Evolutionary conservation across 2,113 vertebrate species (phyloP), one percentile per base, ranked within the genome.

Genomic region (Lota lota): DNA sequence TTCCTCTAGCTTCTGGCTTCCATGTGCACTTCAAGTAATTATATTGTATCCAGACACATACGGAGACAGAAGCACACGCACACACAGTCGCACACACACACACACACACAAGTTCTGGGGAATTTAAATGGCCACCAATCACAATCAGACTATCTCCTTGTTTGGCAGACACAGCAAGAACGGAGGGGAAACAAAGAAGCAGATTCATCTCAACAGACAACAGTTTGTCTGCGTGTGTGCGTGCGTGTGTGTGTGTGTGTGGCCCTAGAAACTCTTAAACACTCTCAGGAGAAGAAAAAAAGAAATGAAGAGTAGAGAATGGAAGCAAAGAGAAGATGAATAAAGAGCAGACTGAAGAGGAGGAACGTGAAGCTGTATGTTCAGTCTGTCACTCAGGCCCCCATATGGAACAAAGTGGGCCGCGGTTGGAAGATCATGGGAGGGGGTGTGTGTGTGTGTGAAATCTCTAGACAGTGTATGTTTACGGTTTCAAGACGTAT

Each of bases 141-240:
- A 60, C 74, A 83, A 88, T 81, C 79, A 62, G 72, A 70, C 80
- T 76, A 84, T 88, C 78, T 72, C 22, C 71, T 65, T 28, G 20
- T 59, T 68, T 57, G 74, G 69, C 67, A 66, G 84, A 81, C 72
- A 70, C 63, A 57, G 36, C 66, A 18, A 7, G 17, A 2, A 64
- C 67, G 64, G 68, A 77, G 73, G 63, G 50, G 19, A 51, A 4
- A 19, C 18, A 47, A 4, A 51, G 40, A 66, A 14, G 14, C 36
- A 63, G 62, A 62, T 20, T 15, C 5, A 22, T 4, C 16, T 1
- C 7, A 22, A 22, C 11, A 62, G 4, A 17, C 14, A 36, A 19
- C 24, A 64, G 33, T 4, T 28, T 60, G 58, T 20, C 8, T 60
- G 20, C 2, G 58, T 22, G 2, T 7, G 16, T 61, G 60, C 0